Base-by-base conservation (phyloP, 2,888 invertebrate genomes). In the Zygothrica quintamaculata region DNA sequence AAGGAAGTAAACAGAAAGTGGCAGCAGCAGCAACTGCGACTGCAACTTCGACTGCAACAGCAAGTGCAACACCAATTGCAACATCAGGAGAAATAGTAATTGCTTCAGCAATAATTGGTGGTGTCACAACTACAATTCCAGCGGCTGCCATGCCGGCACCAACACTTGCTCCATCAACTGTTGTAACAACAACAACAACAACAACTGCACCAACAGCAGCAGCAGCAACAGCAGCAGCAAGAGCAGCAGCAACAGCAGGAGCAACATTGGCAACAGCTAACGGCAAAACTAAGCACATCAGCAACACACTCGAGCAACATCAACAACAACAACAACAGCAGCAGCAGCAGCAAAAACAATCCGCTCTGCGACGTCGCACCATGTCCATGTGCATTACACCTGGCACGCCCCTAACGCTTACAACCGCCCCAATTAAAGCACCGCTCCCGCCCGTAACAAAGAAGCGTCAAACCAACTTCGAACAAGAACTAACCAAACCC, bases 381-480 rank as follows among this genome's bases (percentile, higher is more conserved):
- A 79, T 84, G 77, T 84, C 82, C 13, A 82, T 84, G 77, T 82
- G 85, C 4, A 67, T 68, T 0, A 40, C 81, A 1, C 58, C 72
- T 1, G 56, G 51, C 8, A 56, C 65, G 6, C 55, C 65, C 0
- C n/a, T 46, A 18, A 46, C 39, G 25, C 29, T 34, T 12, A 25
- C 31, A 12, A 7, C 44, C 5, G 18, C 53, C 5, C 33, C 53
- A 8, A 6, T 47, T 0, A 64, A 60, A n/a, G n/a, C n/a, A n/a
- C n/a, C n/a, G n/a, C n/a, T n/a, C n/a, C n/a, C 46, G 13, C 26
- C 61, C 3, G 29, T 66, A 3, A 56, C 77, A 0, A 90, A 90
- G 48, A 90, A 90, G 60, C 33, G 92, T 82, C 57, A 93, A 91
- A 84, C 92, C 87, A 65, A 93, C 91, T 88, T 93, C 90, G 59